Base-by-base conservation (phyloP, 2,888 invertebrate species). In the Clunio marinus region DNA sequence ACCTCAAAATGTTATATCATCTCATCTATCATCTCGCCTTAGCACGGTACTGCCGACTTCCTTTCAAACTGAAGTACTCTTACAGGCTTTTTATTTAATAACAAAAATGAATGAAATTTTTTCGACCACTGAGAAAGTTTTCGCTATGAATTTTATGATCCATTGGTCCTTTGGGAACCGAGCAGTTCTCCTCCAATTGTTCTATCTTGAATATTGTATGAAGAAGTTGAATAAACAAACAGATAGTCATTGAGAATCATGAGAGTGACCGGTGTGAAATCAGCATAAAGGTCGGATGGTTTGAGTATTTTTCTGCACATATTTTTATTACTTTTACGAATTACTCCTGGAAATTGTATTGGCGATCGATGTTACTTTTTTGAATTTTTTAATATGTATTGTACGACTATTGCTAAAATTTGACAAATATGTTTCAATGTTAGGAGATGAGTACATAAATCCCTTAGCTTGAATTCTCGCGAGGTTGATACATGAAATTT, bases 51-150 rank as follows among this genome's bases (percentile, higher is more conserved):
- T 41, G 41, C 3, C n/a, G 15, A 41, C 3, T 41, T 41, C 41
- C 41, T 15, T 41, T 41, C 41, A 41, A 3, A n/a, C n/a, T n/a
- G n/a, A 15, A 41, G 4, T 41, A 10, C 2, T 15, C 41, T 41
- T n/a, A n/a, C n/a, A n/a, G n/a, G n/a, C n/a, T 51, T 51, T 51
- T 51, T 51, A 51, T 51, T 51, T 20, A 51, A 51, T 51, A 51
- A 51, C 17, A 22, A 51, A 51, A 51, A 51, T 22, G 10, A 51
- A 51, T 51, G 22, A 8, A 51, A 51, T 17, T 8, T 20, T 51
- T 8, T 51, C 51, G 22, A 20, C 20, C 20, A 22, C 51, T n/a
- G 51, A 51, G 51, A 51, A 20, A 51, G 17, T 22, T 20, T 51
- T 32, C 10, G 32, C 10, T 4, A 32, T 4, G 32, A 32, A 4